Evolutionary conservation across 2,797 vertebrate species (phyloP).

Genomic region (Graptemys geographica): DNA sequence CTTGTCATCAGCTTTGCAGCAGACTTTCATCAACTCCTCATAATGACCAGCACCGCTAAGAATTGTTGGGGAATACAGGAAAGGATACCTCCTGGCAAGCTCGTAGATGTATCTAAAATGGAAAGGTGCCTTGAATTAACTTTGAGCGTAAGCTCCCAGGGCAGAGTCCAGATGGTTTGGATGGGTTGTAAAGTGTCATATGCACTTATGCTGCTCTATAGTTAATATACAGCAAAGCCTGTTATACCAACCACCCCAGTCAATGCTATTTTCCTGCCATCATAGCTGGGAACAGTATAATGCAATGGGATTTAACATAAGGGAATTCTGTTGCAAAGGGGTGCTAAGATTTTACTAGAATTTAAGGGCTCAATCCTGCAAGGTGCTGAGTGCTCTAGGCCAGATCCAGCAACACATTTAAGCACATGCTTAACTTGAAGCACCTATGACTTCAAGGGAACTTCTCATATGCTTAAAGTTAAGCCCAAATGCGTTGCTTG

Average conservation of each 20-base stretch:
- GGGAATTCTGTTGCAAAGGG: neutral
- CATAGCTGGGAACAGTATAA: fast-evolving
- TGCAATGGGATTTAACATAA: neutral
- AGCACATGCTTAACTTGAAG: neutral
- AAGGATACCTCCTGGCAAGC: conserved; percentile 64
- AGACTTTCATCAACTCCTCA: neutral
- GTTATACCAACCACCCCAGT: fast-evolving
- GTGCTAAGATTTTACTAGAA: neutral
- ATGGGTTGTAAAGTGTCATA: neutral
- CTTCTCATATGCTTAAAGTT: neutral
- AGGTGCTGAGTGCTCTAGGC: neutral
- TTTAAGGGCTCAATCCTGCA: neutral
- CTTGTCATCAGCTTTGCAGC: conserved; percentile 43
- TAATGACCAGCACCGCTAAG: neutral
- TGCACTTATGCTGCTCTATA: neutral
- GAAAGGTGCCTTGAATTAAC: neutral
- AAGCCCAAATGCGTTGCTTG: neutral
- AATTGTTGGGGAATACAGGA: conserved; percentile 56
- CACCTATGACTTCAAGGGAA: neutral
- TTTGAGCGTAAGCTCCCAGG: fast-evolving
- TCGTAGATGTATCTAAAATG: conserved; percentile 67
- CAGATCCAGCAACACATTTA: neutral
- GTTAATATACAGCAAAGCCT: neutral
- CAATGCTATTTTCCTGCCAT: neutral
- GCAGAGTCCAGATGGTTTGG: neutral